phyloP scores from a whole-genome alignment of 2,113 vertebrate species.

The Aleadryas rufinucha region DNA sequence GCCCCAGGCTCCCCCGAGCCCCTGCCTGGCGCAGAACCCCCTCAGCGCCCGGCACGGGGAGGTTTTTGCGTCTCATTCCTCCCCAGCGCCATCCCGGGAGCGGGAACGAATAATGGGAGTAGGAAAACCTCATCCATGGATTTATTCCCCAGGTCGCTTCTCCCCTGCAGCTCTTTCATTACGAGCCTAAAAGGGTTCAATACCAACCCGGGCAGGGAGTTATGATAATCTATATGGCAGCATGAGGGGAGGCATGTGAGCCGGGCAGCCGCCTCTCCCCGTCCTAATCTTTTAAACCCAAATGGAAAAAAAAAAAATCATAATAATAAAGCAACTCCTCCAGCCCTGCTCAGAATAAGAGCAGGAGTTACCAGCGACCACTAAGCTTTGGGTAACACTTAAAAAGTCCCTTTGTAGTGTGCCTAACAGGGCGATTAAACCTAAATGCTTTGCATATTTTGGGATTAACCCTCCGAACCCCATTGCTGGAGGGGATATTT shows the following conservation, averaged over 20 bases:
- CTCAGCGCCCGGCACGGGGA: accelerated
- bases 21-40: accelerated
- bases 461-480: constrained; percentile 43
- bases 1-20: no score
- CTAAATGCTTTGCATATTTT: constrained; percentile 59
- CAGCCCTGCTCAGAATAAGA: background rate
- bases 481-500: background rate
- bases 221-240: constrained; percentile 55
- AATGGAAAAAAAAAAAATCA: background rate
- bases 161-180: constrained; percentile 16
- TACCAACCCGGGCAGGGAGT: background rate
- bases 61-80: background rate
- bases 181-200: background rate
- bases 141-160: background rate
- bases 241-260: constrained; percentile 53
- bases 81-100: background rate
- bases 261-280: background rate
- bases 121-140: background rate
- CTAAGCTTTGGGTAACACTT: constrained; percentile 10
- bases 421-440: constrained; percentile 28
- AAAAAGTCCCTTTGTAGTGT: constrained; percentile 56
- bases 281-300: constrained; percentile 60
- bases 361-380: constrained; percentile 22
- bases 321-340: constrained; percentile 14
- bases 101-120: background rate